These are phyloP conservation scores for Propsilocerus akamusi DNA, from an alignment of 1,140 invertebrate genomes.

Conservation along the genomic window DNA sequence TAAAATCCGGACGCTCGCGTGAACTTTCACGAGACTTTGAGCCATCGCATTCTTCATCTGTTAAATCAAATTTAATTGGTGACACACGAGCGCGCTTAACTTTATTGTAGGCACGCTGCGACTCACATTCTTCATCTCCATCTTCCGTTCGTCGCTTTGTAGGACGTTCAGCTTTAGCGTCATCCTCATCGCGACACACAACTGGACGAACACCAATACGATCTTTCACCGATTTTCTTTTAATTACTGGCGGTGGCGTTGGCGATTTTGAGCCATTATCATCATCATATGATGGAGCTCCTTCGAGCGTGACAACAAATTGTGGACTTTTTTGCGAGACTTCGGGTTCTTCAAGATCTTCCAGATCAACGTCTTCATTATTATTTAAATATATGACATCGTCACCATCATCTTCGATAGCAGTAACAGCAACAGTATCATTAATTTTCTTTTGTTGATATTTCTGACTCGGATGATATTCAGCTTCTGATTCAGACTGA, in stretches of 20 bases:
- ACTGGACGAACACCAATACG: slow-evolving; percentile 12
- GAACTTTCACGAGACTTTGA: slow-evolving; percentile 15
- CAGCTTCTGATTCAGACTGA: slow-evolving; percentile 14
- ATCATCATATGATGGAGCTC: slow-evolving; percentile 17
- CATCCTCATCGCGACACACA: slow-evolving; percentile 14
- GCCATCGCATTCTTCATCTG: slow-evolving; percentile 4
- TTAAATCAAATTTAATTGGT: slow-evolving; percentile 15
- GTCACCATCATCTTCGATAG: slow-evolving; percentile 13
- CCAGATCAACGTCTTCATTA: slow-evolving; percentile 16
- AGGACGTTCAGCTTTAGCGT: not conserved
- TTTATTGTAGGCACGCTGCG: slow-evolving; percentile 5
- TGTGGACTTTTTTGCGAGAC: slow-evolving; percentile 20
- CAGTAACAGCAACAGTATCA: slow-evolving; percentile 11
- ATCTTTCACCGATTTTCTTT: slow-evolving; percentile 8
- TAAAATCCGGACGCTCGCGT: slow-evolving; percentile 6
- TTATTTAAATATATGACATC: slow-evolving; percentile 12
- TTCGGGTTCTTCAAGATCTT: slow-evolving; percentile 15
- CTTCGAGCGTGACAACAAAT: slow-evolving; percentile 45
- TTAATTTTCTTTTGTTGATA: slow-evolving; percentile 2
- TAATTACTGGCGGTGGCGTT: slow-evolving; percentile 16
- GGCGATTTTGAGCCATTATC: slow-evolving; percentile 10
- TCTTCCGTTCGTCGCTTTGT: slow-evolving; percentile 9
- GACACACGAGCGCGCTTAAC: slow-evolving; percentile 13
- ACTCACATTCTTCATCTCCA: slow-evolving; percentile 18
- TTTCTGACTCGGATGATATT: slow-evolving; percentile 10